Percentiles rank a stretch among this genome's conserved stretches.
phyloP scores from a whole-genome alignment of 2,888 invertebrate genomes.

The Noctua janthe region DNA sequence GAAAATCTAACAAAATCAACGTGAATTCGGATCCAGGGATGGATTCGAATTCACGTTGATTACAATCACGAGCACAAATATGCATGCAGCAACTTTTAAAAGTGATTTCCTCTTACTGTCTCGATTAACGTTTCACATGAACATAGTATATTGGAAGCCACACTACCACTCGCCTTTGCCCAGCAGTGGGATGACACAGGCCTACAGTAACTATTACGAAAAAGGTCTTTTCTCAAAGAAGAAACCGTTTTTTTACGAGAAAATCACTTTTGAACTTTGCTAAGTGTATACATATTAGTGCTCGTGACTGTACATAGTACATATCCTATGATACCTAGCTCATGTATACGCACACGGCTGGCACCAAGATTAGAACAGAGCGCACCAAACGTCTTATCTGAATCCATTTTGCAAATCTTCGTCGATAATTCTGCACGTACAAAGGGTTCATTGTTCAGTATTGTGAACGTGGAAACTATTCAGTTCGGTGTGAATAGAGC shows the following conservation, averaged over 20 bases:
- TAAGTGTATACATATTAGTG: neutral
- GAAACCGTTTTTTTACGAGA: neutral
- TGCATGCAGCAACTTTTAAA: neutral
- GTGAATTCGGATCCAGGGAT: neutral
- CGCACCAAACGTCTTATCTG: slow-evolving; percentile 43
- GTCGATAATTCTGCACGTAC: slow-evolving; percentile 61
- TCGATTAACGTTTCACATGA: neutral
- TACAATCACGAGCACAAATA: no score
- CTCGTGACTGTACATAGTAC: neutral
- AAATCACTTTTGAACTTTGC: neutral
- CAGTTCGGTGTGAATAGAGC: slow-evolving; percentile 60
- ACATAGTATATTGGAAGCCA: neutral
- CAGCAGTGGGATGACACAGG: no score
- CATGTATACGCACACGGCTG: slow-evolving; percentile 20
- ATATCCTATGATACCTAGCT: neutral
- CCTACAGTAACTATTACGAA: neutral
- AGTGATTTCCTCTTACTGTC: neutral
- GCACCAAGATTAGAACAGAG: slow-evolving; percentile 37
- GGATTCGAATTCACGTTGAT: no score
- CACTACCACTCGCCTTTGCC: neutral
- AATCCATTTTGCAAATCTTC: slow-evolving; percentile 59
- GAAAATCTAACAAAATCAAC: neutral
- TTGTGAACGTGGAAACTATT: slow-evolving; percentile 65
- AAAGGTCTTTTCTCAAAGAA: neutral
- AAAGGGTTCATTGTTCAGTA: slow-evolving; percentile 62